phyloP scores from a whole-genome alignment of 2,888 invertebrate species.

The Drosophila anomalata region DNA sequence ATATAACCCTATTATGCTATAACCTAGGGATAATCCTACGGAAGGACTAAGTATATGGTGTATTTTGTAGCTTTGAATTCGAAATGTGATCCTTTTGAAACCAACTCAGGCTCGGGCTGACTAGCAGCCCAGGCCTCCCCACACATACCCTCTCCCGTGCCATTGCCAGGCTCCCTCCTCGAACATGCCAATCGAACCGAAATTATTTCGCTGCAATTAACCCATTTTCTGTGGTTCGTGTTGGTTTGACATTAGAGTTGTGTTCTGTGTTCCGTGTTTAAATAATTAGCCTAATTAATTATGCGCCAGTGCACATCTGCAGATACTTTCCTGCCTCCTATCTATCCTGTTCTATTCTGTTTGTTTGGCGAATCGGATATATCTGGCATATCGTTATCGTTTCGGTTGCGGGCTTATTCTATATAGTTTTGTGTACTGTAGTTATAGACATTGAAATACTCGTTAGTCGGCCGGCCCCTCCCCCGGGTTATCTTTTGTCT shows the following conservation, averaged over 20 bases:
- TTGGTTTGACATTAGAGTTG: conserved; percentile 3
- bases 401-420: conserved; percentile 6
- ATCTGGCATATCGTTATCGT: conserved; percentile 16
- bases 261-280: conserved; percentile 25
- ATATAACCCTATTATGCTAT: neutral
- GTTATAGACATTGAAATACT: conserved; percentile 75
- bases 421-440: conserved; percentile 35
- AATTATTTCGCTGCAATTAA: conserved; percentile 15
- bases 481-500: neutral
- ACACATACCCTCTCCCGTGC: neutral
- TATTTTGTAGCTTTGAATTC: neutral
- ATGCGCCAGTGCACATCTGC: conserved; percentile 22
- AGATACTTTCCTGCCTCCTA: neutral
- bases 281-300: conserved; percentile 45
- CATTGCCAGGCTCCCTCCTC: neutral
- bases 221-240: conserved; percentile 1
- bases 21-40: neutral
- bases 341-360: neutral
- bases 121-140: neutral
- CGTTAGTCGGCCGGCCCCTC: conserved; percentile 37
- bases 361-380: neutral
- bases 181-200: conserved; percentile 4
- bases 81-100: conserved; percentile 14
- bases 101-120: conserved; percentile 5
- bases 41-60: neutral